These are phyloP conservation scores for Pterobdella sp. DNA, from an alignment of 2,888 invertebrate genomes.

Conservation along the genomic window DNA sequence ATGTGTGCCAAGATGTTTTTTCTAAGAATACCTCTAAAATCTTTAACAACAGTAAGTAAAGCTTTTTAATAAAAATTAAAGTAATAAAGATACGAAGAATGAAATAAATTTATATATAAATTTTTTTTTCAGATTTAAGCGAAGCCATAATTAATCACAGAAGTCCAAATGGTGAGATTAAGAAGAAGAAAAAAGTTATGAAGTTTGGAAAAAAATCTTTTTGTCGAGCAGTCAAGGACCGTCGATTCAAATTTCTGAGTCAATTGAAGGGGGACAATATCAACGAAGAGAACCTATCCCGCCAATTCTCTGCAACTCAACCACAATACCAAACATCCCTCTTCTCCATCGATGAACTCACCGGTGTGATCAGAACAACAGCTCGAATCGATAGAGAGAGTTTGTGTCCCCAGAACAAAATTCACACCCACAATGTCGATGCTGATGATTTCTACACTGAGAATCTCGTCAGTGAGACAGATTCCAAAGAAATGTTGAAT, in stretches of 20 bases:
- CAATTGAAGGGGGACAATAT: background rate
- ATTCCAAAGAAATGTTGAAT: background rate
- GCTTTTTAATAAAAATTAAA: background rate
- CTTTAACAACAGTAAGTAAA: background rate
- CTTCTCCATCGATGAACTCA: slow-evolving; percentile 23
- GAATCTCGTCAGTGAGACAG: background rate
- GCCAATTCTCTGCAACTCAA: background rate
- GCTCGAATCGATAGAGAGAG: slow-evolving; percentile 14
- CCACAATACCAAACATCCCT: background rate
- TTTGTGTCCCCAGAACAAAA: slow-evolving; percentile 8
- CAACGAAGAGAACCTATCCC: background rate
- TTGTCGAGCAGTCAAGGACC: background rate
- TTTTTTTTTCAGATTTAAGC: background rate
- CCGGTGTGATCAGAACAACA: slow-evolving; percentile 24
- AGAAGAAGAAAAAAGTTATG: background rate
- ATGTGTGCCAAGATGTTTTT: background rate
- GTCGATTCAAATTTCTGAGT: slow-evolving; percentile 1
- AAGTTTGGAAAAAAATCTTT: background rate
- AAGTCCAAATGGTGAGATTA: background rate
- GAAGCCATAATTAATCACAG: background rate
- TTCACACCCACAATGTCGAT: background rate
- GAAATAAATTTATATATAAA: background rate
- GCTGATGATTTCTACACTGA: background rate
- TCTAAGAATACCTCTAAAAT: background rate
- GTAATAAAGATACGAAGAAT: background rate